Percentiles rank a stretch among this genome's conserved stretches.
phyloP scores from a whole-genome alignment of 2,888 invertebrate species.

The Polydesmus complanatus region DNA sequence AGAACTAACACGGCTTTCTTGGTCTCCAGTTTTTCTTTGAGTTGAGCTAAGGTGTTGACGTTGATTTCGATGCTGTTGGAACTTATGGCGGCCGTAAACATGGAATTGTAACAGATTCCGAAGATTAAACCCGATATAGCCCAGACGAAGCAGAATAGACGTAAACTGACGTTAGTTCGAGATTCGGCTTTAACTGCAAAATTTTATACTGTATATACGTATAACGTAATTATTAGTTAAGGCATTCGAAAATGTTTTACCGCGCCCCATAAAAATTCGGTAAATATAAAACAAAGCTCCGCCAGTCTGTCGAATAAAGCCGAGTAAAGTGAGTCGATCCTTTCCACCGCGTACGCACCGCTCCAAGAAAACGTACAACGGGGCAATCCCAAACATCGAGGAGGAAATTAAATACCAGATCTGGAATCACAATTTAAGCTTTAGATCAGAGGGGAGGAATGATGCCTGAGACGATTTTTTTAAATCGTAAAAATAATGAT shows the following conservation, averaged over 20 bases:
- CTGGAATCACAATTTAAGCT: too few species aligned
- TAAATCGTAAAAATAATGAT: too few species aligned
- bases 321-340: background rate
- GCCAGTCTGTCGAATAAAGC: background rate
- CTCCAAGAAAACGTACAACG: background rate
- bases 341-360: background rate
- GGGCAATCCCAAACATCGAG: background rate
- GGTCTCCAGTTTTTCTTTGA: background rate
- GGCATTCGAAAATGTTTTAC: background rate
- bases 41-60: background rate
- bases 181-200: background rate
- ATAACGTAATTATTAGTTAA: background rate
- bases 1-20: background rate
- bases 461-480: too few species aligned
- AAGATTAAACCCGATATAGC: background rate
- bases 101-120: background rate
- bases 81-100: background rate
- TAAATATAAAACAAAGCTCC: background rate
- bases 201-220: too few species aligned
- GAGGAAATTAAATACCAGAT: too few species aligned
- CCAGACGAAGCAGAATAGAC: background rate
- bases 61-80: background rate
- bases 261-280: background rate
- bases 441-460: too few species aligned
- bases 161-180: background rate